phyloP scores from a whole-genome alignment of 2,888 invertebrate species.

The Caenorhabditis virilis region DNA sequence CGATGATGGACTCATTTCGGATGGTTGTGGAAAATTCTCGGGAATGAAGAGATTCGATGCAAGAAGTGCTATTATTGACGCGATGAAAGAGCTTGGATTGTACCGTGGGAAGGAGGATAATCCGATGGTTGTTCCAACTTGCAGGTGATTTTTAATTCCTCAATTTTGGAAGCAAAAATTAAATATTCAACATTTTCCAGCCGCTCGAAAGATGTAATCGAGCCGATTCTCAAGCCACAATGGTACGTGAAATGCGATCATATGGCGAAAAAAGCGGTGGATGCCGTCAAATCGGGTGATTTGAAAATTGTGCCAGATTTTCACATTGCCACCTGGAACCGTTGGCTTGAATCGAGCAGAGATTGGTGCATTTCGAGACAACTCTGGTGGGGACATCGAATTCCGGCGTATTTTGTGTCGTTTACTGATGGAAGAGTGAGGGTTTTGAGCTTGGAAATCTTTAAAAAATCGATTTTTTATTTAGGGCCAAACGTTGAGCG shows the following conservation, averaged over 20 bases:
- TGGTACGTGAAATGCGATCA: constrained; percentile 87
- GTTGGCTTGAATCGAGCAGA: constrained; percentile 92
- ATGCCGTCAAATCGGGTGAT: constrained; percentile 75
- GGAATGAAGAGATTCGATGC: constrained; percentile 58
- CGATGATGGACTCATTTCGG: constrained; percentile 83
- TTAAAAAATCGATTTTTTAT: not conserved
- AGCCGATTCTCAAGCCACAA: constrained; percentile 92
- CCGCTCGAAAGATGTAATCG: constrained; percentile 94
- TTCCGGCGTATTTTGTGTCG: constrained; percentile 86
- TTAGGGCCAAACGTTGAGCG: constrained; percentile 13
- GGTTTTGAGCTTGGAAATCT: not conserved
- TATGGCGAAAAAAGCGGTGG: constrained; percentile 85
- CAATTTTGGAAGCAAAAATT: too few species aligned
- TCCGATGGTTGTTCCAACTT: constrained; percentile 91
- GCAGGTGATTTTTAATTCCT: constrained; percentile 69
- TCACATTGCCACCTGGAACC: constrained; percentile 89
- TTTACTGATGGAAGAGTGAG: constrained; percentile 48
- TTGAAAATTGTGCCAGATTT: constrained; percentile 87
- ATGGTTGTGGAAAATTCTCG: constrained; percentile 58
- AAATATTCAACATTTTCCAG: too few species aligned
- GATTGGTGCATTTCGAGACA: constrained; percentile 98
- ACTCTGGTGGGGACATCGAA: constrained; percentile 99
- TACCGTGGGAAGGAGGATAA: constrained; percentile 84
- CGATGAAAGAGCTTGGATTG: constrained; percentile 78
- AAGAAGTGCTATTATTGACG: constrained; percentile 78